phyloP scores from a whole-genome alignment of 2,888 invertebrate genomes.

The Odontocerum albicorne region DNA sequence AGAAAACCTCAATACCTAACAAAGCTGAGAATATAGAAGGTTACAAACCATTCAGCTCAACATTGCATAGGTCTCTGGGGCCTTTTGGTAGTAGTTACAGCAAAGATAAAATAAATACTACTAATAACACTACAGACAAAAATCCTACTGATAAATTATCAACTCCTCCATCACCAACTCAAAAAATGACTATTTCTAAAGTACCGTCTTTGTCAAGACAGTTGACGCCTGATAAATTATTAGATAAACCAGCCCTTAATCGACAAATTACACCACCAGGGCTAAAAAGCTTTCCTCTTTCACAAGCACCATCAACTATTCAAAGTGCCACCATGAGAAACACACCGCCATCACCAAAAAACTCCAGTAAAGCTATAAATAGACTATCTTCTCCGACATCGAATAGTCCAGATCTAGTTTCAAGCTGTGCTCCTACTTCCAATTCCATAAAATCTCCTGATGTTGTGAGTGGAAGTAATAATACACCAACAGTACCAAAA shows the following conservation, averaged over 20 bases:
- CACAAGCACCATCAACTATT: constrained; percentile 31
- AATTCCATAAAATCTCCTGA: constrained; percentile 62
- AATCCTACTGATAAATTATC: constrained; percentile 40
- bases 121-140: constrained; percentile 49
- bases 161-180: constrained; percentile 30
- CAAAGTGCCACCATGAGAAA: constrained; percentile 39
- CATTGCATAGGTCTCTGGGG: constrained; percentile 37
- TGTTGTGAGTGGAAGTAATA: constrained; percentile 59
- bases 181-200: constrained; percentile 48
- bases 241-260: constrained; percentile 45
- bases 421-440: constrained; percentile 61
- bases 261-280: constrained; percentile 47
- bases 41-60: constrained; percentile 44
- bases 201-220: constrained; percentile 54
- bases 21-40: constrained; percentile 38
- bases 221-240: constrained; percentile 43
- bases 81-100: constrained; percentile 38
- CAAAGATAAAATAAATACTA: constrained; percentile 21
- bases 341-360: constrained; percentile 51
- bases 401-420: constrained; percentile 74
- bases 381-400: constrained; percentile 37
- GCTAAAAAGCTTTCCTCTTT: constrained; percentile 22
- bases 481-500: constrained; percentile 42
- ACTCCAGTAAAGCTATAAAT: constrained; percentile 44
- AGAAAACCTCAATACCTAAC: constrained; percentile 36